Conservation (phyloP, 2,113 vertebrate species). For the Gnathonemus echidnorhynchus region DNA sequence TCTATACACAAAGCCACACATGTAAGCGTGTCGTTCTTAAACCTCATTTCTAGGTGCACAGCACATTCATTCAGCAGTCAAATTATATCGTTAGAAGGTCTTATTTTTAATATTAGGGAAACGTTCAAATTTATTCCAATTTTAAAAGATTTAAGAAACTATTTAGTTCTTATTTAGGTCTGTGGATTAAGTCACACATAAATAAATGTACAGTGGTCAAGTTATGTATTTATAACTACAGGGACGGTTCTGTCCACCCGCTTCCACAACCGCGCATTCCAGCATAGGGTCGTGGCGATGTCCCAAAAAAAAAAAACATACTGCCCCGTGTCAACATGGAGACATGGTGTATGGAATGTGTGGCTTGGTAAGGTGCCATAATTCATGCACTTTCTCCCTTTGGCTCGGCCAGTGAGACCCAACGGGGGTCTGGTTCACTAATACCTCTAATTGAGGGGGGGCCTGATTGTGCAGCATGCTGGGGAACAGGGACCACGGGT, state of each 20-base stretch:
- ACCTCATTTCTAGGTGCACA: not conserved
- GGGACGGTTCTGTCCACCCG: not conserved
- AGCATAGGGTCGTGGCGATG: not conserved
- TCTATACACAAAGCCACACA: constrained; percentile 18
- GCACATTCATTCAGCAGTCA: not conserved
- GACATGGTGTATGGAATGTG: constrained; percentile 18
- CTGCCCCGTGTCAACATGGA: constrained; percentile 9
- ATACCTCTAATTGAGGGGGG: not conserved
- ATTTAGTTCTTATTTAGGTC: constrained; percentile 16
- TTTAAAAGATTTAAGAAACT: constrained; percentile 3
- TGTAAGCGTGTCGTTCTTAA: not conserved
- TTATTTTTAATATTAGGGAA: not conserved
- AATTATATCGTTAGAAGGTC: not conserved
- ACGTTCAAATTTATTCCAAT: not conserved
- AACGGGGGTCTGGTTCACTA: not conserved
- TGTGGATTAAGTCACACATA: not conserved
- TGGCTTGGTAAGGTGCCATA: constrained; percentile 21
- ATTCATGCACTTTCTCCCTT: constrained; percentile 19
- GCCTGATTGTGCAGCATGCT: not conserved
- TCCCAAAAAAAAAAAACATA: constrained; percentile 1
- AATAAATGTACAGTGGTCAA: not conserved
- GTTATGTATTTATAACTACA: not conserved
- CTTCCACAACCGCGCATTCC: not conserved
- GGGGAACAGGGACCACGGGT: not conserved
- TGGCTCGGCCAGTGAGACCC: not conserved